These are phyloP conservation scores for Caenorhabditis zanzibari DNA, from an alignment of 2,888 invertebrate species.

Conservation along the genomic window DNA sequence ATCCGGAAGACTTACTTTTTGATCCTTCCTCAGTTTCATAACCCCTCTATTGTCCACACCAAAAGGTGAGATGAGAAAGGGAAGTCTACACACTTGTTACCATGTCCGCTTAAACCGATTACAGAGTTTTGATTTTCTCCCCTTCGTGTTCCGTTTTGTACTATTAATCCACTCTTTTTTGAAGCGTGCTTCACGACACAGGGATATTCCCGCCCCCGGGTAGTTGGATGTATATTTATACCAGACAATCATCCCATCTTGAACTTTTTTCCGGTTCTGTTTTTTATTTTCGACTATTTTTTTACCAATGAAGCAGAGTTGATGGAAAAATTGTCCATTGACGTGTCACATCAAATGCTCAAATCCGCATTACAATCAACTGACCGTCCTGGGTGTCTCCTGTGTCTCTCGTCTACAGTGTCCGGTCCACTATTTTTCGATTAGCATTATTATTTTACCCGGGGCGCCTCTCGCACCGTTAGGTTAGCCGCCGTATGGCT, in stretches of 20 bases:
- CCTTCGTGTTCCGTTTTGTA: conserved; percentile 53
- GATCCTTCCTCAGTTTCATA: conserved; percentile 52
- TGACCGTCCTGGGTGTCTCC: conserved; percentile 38
- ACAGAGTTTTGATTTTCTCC: conserved; percentile 40
- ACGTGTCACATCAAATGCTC: conserved; percentile 62
- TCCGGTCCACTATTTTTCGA: conserved; percentile 55
- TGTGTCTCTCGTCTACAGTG: conserved; percentile 27
- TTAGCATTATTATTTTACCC: conserved; percentile 64
- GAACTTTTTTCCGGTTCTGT: conserved; percentile 21
- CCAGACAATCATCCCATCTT: conserved; percentile 28
- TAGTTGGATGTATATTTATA: conserved; percentile 39
- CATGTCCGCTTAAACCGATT: conserved; percentile 54
- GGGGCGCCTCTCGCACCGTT: conserved; percentile 58
- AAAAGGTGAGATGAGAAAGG: conserved; percentile 45
- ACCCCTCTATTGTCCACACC: conserved; percentile 41
- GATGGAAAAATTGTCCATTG: conserved; percentile 34
- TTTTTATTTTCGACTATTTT: conserved; percentile 7
- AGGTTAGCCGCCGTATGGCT: conserved; percentile 53
- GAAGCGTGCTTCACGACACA: conserved; percentile 11
- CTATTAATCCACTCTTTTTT: conserved; percentile 54
- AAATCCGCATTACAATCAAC: conserved; percentile 58
- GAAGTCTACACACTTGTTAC: conserved; percentile 41
- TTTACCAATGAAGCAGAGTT: conserved; percentile 13
- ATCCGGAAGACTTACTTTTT: conserved; percentile 17
- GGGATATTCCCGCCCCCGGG: conserved; percentile 25